Base-by-base conservation (phyloP, 2,888 invertebrate genomes). In the Romanomermis culicivorax region DNA sequence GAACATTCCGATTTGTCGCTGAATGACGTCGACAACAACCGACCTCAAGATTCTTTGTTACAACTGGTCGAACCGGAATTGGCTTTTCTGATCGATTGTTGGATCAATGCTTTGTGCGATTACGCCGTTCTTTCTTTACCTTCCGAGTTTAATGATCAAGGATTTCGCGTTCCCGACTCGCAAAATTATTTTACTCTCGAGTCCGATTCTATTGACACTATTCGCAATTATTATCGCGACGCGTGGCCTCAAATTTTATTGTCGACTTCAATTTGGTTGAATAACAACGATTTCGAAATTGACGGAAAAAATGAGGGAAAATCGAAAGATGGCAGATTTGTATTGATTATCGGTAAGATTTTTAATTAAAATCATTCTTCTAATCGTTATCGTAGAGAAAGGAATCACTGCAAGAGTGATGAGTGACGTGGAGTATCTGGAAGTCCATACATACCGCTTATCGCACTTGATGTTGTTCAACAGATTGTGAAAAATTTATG, bases 111-210 rank as follows among this genome's bases (percentile, higher is more conserved):
- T 0, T 74, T 97, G 62, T 81, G 82, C 68, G 97, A 97, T 72
- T 86, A 95, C 65, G 95, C 97, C 1, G 73, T 97, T 48, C 73
- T 95, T 47, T 83, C 89, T 56, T 75, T 95, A 60, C 93, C 93
- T 0, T 77, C 82, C 52, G 91, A 95, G 71, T 93, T 88, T 72
- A 80, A 84, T 1, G 87, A 85, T 58, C 93, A 95, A 69, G n/a
- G n/a, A n/a, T n/a, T n/a, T n/a, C 75, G 97, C 56, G 88, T 88
- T 0, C 84, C 85, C 66, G 86, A 87, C 62, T 95, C 93, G 52
- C 95, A 95, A 2, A 86, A 95, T 20, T 97, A 97, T 73, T 97
- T 93, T 72, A 88, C 88, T 0, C 85, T 85, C 29, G 93, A 95
- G 67, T 89, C 91, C 0, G 85, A 87, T 64, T 91, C 93, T 48